Percentiles rank a stretch among this genome's conserved stretches.
Conservation (phyloP, 1,140 invertebrate species). For the Vollenhovia emeryi region DNA sequence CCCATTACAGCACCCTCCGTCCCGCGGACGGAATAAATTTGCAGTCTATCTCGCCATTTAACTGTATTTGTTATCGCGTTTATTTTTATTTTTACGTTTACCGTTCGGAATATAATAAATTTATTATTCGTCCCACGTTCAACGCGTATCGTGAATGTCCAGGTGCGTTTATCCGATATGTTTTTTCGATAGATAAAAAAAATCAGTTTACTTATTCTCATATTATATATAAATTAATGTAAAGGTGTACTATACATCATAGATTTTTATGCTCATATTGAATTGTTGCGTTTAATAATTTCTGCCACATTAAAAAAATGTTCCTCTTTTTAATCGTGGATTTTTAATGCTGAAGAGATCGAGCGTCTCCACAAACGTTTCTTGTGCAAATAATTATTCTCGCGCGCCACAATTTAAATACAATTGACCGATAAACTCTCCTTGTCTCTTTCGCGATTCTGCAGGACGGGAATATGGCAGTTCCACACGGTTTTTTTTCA, state of each 20-base stretch:
- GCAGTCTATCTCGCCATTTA: not conserved
- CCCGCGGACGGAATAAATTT: not conserved
- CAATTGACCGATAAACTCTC: constrained; percentile 22
- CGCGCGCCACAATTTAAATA: constrained; percentile 26
- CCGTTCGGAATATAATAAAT: not conserved
- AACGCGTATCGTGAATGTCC: not conserved
- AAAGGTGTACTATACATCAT: not conserved
- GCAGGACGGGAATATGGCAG: not conserved
- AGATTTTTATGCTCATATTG: not conserved
- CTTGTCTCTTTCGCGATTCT: not conserved
- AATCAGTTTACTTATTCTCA: not conserved
- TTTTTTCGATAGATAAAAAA: too few relatives aligned
- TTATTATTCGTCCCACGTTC: not conserved
- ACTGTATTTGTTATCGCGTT: not conserved
- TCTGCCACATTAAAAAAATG: not conserved
- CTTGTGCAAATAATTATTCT: not conserved
- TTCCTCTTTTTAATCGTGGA: not conserved
- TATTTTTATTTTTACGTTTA: not conserved
- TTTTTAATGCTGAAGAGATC: not conserved
- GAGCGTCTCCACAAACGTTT: not conserved
- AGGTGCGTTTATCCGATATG: too few relatives aligned
- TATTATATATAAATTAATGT: constrained; percentile 4
- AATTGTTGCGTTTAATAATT: not conserved
- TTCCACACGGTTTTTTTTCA: not conserved
- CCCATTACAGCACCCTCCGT: not conserved